Base-by-base conservation (phyloP, 1,140 invertebrate species). In the Drosophila burlai region DNA sequence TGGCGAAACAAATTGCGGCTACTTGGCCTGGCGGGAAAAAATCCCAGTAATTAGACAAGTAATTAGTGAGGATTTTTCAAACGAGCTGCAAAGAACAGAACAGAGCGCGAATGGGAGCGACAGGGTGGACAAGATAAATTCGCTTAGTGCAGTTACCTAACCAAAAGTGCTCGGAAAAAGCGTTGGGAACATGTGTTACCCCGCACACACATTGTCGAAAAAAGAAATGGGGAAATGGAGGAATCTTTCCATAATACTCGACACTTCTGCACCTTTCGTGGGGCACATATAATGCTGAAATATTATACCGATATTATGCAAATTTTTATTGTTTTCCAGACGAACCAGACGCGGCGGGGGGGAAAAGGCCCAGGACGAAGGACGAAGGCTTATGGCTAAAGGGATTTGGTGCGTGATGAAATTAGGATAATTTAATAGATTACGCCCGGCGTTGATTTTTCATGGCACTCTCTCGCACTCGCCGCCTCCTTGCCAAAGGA, bases 361-460 rank as follows among this genome's bases (percentile, higher is more conserved):
- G 3, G 21, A 21, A 29, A 54, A 57, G 68, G 40, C 42, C 10
- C 24, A 59, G 46, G 31, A 52, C 29, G 40, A 60, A 52, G 57
- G 72, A 55, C 50, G 62, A 77, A 64, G 69, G 69, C 65, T 67
- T 65, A 66, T 67, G 84, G 61, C 85, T 82, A 90, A 90, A 90
- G 86, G 85, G 85, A 90, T 90, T 90, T 85, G 86, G 86, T 83
- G 83, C 85, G 85, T 90, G 85, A 90, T 90, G 85, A 91, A 91
- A 90, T 90, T 90, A 91, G 85, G 85, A 90, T 90, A 90, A 90
- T 90, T 90, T 90, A 90, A 90, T 90, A 90, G 85, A 90, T 90
- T 90, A 90, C 72, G 85, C 79, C 62, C 59, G 79, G 82, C 85
- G 85, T 85, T 91, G 85, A 90, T 90, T 90, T 90, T 82, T 84